Evolutionary conservation across 2,113 vertebrate species (phyloP), one percentile per base, ranked within the genome.

Genomic region (Phrynosoma platyrhinos): DNA sequence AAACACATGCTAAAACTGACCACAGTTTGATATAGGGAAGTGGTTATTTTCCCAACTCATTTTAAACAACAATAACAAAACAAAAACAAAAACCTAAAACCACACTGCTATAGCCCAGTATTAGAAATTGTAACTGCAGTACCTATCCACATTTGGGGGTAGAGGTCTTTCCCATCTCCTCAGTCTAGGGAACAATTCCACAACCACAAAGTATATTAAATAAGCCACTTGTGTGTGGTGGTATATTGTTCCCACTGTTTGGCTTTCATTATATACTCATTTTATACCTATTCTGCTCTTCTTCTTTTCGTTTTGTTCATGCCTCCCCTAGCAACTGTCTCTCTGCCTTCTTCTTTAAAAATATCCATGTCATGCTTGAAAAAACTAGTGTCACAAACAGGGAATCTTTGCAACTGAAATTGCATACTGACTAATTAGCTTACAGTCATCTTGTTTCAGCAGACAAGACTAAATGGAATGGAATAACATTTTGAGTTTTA

Each of bases 401-500:
- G 77, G 27, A 92, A 72, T 36, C 83, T 71, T 90, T 52, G 76
- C 40, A 78, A 32, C 40, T 71, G 52, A 90, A 83, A 86, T 58
- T 71, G 32, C 14, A 0, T 0, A 74, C 81, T 87, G 79, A 13
- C 66, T 85, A 89, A 87, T 91, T 90, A 91, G 40, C 53, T 68
- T 30, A 82, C 20, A 85, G 83, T 89, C 10, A 74, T 88, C 87
- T 68, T 87, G 62, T 91, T 89, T 74, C 40, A 14, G 71, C 36
- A 83, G 74, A 32, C 84, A 82, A 62, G 52, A 13, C 20, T 53
- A 81, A 66, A 66, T 13, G 40, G 55, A 75, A 85, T 82, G 82
- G 88, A 92, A 91, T 69, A 76, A 86, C 9, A 62, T 32, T 30
- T 93, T 92, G 89, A 74, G 53, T 47, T 91, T 82, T 42, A 52